phyloP scores from a whole-genome alignment of 2,888 invertebrate species.

The Cheilosia soror region DNA sequence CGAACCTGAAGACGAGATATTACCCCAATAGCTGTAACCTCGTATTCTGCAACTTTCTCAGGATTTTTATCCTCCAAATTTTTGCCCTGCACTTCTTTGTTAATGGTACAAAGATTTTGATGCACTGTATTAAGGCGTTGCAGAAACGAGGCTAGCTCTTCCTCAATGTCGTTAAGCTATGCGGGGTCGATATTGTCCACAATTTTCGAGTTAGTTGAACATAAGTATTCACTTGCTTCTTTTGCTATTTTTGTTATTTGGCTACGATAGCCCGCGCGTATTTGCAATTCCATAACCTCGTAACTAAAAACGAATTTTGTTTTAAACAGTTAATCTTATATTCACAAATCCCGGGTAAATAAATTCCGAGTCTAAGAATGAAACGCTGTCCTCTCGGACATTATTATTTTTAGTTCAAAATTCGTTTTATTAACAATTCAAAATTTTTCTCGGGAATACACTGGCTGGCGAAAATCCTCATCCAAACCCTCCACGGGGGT shows the following conservation, averaged over 20 bases:
- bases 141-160: slow-evolving; percentile 23
- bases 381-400: too few relatives aligned
- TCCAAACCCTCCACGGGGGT: too few relatives aligned
- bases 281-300: slow-evolving; percentile 16
- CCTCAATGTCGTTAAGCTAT: slow-evolving; percentile 13
- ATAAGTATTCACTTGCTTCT: slow-evolving; percentile 22
- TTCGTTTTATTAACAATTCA: too few relatives aligned
- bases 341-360: too few relatives aligned
- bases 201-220: slow-evolving; percentile 5
- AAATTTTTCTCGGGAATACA: too few relatives aligned
- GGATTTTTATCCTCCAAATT: slow-evolving; percentile 26
- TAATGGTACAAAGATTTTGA: slow-evolving; percentile 9
- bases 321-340: too few relatives aligned
- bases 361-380: too few relatives aligned
- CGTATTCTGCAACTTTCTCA: slow-evolving; percentile 24
- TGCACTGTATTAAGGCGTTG: slow-evolving; percentile 24
- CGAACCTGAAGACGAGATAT: slow-evolving; percentile 20
- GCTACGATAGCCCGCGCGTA: slow-evolving; percentile 34
- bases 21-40: slow-evolving; percentile 13
- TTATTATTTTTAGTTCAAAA: too few relatives aligned
- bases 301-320: too few relatives aligned
- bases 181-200: slow-evolving; percentile 3
- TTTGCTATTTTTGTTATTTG: slow-evolving; percentile 34
- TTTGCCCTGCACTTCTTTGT: slow-evolving; percentile 10
- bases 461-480: too few relatives aligned